Evolutionary conservation across 2,113 vertebrate species (phyloP), one percentile per base, ranked within the genome.

Genomic region (Mobula hypostoma): DNA sequence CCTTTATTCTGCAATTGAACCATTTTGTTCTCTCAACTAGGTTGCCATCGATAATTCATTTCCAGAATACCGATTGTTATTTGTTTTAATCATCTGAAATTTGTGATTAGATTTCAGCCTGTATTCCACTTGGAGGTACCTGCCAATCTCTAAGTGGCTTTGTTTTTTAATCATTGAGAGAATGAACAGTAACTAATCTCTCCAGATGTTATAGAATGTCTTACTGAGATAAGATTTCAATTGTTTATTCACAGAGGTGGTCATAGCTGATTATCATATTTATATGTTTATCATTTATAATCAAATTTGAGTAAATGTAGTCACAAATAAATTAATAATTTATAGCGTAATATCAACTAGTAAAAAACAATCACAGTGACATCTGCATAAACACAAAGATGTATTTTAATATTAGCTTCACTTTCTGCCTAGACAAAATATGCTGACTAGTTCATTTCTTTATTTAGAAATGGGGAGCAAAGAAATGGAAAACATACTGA

Each of bases 161-260:
- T 58, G 48, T 29, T 29, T 85, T 85, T 85, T 85, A 85, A 58
- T 83, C 40, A 83, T 85, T 7, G 29, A 29, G 14, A 85, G 27
- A 85, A 58, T 12, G 82, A 85, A 48, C 48, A 85, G 48, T 11
- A 12, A 24, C 11, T 85, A 7, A 29, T 85, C 24, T 85, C 58
- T 58, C 48, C 48, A 85, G 82, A 85, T 85, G 82, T 83, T 83
- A 83, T 85, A 85, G 82, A 58, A 85, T 56, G 11, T 85, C 24
- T 12, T 79, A 36, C 12, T 36, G 56, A 61, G 82, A 58, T 85
- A 58, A 85, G 48, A 21, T 61, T 56, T 15, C 40, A 8, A 58
- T 58, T 85, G 56, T 85, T 58, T 85, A 61, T 85, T 61, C 27
- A 85, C 24, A 61, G 21, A 12, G 82, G 19, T 56, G 24, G 56